Base-by-base conservation (phyloP, 2,113 vertebrate genomes). In the Pteruthius melanotis region DNA sequence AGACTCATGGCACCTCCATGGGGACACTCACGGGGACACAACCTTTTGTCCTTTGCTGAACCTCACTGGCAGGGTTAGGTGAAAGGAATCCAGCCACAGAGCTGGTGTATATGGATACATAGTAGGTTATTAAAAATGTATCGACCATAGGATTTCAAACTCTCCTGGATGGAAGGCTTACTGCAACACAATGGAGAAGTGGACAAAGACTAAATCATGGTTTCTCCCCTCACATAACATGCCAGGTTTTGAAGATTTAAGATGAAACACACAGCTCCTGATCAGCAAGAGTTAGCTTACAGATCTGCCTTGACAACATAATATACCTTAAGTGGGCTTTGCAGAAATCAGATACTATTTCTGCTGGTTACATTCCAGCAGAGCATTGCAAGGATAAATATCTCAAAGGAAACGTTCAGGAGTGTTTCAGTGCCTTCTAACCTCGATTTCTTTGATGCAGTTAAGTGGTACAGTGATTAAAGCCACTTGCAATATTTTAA, bases 381-480 rank as follows among this genome's bases (percentile, higher is more conserved):
- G 54, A 80, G 45, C 22, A 27, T 31, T 59, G 63, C 50, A 77
- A 33, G 42, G 74, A 57, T 35, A 80, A 88, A 81, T 21, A 44
- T 27, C 63, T 90, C 89, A 96, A 89, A 94, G 59, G 45, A 87
- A 93, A 53, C 15, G 44, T 76, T 52, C 33, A 78, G 50, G 26
- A 64, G 22, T 8, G 13, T 37, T 37, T 87, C 69, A 72, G 50
- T 39, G 31, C 37, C n/a, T 70, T 81, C 65, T 56, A 87, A 80
- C 53, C 16, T 71, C 47, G 54, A 31, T 47, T 79, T 26, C 49
- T 82, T 74, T 90, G 93, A 96, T 89, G 68, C 13, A 72, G 22
- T 80, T 77, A 92, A 85, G 40, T 50, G 74, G 87, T 64, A 85
- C 13, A 83, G 39, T 69, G 14, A 94, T 89, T 91, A 93, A 94